Conservation (phyloP, 2,888 invertebrate species). For the Conistra vaccinii region DNA sequence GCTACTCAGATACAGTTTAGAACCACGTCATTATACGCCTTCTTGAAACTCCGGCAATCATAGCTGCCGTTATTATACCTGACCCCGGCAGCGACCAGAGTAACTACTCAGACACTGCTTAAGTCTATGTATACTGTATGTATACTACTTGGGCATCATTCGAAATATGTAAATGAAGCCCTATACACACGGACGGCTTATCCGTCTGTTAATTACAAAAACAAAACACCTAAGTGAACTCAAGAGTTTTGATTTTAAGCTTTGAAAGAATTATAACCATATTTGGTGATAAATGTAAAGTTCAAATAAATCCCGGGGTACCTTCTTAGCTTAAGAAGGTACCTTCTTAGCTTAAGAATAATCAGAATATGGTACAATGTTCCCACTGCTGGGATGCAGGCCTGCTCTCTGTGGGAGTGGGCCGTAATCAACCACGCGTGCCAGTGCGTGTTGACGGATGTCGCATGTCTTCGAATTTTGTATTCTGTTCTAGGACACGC, state of each 20-base stretch:
- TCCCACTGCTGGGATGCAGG: not conserved
- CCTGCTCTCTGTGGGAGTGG: not conserved
- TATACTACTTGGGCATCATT: slow-evolving; percentile 22
- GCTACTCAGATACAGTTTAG: slow-evolving; percentile 79
- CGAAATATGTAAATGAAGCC: slow-evolving; percentile 32
- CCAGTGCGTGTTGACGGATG: not conserved
- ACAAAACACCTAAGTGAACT: not conserved
- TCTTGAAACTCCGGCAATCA: slow-evolving; percentile 96
- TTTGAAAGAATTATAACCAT: not conserved
- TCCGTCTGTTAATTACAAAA: not conserved
- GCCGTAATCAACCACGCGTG: not conserved
- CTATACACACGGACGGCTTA: not conserved
- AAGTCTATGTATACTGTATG: too few relatives aligned
- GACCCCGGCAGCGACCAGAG: not conserved
- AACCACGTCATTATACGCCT: slow-evolving; percentile 99
- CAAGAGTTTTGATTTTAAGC: not conserved
- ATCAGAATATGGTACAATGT: too few relatives aligned
- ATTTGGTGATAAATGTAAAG: not conserved
- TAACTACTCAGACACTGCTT: not conserved
- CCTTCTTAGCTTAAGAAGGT: not conserved
- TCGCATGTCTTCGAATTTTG: not conserved
- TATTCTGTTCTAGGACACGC: not conserved
- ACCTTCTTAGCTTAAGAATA: not conserved
- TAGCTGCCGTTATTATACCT: slow-evolving; percentile 24
- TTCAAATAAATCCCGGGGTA: not conserved